Conservation (phyloP, 2,888 invertebrate genomes). For the Melipona bicolor region DNA sequence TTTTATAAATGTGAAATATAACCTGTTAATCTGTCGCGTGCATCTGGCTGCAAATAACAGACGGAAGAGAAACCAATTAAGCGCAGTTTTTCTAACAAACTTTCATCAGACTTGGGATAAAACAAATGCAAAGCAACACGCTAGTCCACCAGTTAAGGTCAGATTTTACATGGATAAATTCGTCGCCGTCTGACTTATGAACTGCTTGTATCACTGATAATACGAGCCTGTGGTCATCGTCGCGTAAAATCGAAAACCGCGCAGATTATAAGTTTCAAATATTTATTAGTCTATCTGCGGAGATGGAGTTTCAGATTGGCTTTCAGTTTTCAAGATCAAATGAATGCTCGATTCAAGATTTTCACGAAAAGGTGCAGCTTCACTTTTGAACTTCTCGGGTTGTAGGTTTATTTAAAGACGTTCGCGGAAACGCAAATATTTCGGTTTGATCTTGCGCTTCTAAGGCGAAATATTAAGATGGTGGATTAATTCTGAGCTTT, state of each 20-base stretch:
- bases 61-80: neutral
- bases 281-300: no score
- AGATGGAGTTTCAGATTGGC: neutral
- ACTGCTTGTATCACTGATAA: constrained; percentile 15
- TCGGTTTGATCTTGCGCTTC: no score
- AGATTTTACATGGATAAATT: neutral
- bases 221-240: neutral
- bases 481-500: no score
- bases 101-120: neutral
- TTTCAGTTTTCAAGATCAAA: neutral
- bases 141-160: neutral
- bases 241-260: neutral
- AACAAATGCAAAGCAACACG: neutral
- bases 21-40: neutral
- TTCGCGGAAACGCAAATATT: no score
- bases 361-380: neutral
- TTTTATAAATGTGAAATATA: no score
- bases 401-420: no score
- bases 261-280: neutral
- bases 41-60: neutral
- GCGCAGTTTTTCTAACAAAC: constrained; percentile 24
- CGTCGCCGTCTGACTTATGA: constrained; percentile 19
- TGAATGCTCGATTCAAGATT: neutral
- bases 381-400: no score
- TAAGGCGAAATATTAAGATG: no score